Base-by-base conservation (phyloP, 2,797 vertebrate genomes). In the Siniperca obscura region DNA sequence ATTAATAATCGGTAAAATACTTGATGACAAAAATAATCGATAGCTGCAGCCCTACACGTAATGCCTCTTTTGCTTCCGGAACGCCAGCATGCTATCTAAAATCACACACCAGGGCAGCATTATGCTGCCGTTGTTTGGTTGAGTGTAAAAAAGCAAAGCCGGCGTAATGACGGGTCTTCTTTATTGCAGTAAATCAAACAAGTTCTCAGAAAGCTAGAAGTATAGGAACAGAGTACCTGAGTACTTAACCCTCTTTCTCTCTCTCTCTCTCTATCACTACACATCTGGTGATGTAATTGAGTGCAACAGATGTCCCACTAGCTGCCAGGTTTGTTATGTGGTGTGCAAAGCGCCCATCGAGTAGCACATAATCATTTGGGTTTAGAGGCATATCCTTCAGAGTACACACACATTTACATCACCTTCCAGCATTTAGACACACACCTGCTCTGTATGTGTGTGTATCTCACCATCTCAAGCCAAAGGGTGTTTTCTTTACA, bases 281-380 rank as follows among this genome's bases (percentile, higher is more conserved):
- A 75, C 64, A 69, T 12, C n/a, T 13, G 7, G 86, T 95, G 95
- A 95, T 94, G 93, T 95, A 95, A 95, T 89, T 91, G 88, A 79
- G 88, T 91, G 94, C 88, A 95, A 96, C 94, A 95, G 84, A 93
- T 93, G 90, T 92, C 87, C 84, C 84, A 88, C 86, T 88, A 81
- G 90, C 88, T 87, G 87, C 76, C 87, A 91, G 90, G 85, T 89
- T 82, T 90, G 85, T 85, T 71, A 68, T 80, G 70, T 83, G 83
- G 84, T 30, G n/a, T 85, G 82, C 65, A 75, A 77, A 86, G 70
- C 82, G 78, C 78, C 77, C 42, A 69, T 77, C 10, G 19, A 82
- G 86, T 44, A 22, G 48, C 70, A 80, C 64, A 76, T 25, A 81
- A 83, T 90, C 82, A 81, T 76, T 74, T 5, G 8, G n/a, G 44